Base-by-base conservation (phyloP, 2,888 invertebrate species). In the Dolichomitus sp. region DNA sequence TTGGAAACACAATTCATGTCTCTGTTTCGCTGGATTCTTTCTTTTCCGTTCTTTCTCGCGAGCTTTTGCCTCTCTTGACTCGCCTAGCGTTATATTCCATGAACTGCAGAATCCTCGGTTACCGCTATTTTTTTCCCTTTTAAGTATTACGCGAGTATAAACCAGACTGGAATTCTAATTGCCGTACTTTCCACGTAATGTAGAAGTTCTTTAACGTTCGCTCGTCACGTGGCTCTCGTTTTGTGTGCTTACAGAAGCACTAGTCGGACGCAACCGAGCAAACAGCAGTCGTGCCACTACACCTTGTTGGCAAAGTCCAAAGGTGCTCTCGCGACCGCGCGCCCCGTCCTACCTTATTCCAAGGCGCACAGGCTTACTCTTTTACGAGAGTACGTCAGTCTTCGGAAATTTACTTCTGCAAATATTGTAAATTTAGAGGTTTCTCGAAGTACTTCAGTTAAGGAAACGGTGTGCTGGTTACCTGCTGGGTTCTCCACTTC, bases 101-200 rank as follows among this genome's bases (percentile, higher is more conserved):
- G 61, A 54, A 79, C 37, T 30, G 52, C 23, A 37, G 54, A 40
- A 17, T 33, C 27, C 73, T 65, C 72, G 19, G 57, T 30, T 30
- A 42, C 59, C 59, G 40, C 23, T 54, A 57, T 69, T 57, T 40
- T 65, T 73, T 52, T 50, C 23, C 27, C 40, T 40, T 45, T 73
- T 33, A 65, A 73, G 63, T 83, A 59, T 59, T 73, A 80, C 83
- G 61, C 37, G 73, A 72, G 77, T 68, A 73, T 80, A 73, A 83
- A 57, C 69, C 76, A 83, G 83, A 80, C 80, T 83, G 83, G 80
- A 83, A 83, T 80, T 83, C 76, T 80, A 83, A 83, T 83, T 76
- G 72, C 63, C 73, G 80, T 80, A 83, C 80, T 76, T 80, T 80
- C 76, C 80, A 76, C 80, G 72, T 80, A 80, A 80, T 73, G 80